Percentiles rank a stretch among this genome's conserved stretches.
Evolutionary conservation across 2,888 invertebrate genomes (phyloP).

Genomic region (Augiades crinisus): DNA sequence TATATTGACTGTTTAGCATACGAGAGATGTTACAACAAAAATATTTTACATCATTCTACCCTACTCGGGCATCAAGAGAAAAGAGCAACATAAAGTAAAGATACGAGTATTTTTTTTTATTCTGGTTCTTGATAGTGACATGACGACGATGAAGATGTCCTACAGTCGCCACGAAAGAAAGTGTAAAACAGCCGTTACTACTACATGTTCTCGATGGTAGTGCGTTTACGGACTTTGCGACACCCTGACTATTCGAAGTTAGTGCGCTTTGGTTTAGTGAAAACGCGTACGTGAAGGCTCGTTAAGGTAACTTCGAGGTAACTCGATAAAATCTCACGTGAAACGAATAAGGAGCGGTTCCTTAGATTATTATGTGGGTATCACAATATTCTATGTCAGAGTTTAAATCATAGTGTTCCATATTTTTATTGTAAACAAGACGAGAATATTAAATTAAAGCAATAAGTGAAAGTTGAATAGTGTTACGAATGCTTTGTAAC

Average conservation of each 20-base stretch:
- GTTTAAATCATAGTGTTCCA: neutral
- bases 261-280: slow-evolving; percentile 6
- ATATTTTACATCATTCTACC: too few relatives aligned
- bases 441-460: neutral
- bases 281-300: neutral
- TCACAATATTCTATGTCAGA: neutral
- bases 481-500: neutral
- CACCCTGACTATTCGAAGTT: slow-evolving; percentile 43
- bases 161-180: too few relatives aligned
- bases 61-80: too few relatives aligned
- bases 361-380: neutral
- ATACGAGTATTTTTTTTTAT: too few relatives aligned
- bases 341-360: neutral
- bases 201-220: slow-evolving; percentile 7
- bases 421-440: neutral
- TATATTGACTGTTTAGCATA: too few relatives aligned
- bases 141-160: too few relatives aligned
- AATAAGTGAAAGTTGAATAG: neutral
- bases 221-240: slow-evolving; percentile 32
- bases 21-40: too few relatives aligned
- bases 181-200: too few relatives aligned
- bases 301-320: neutral
- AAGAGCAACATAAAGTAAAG: too few relatives aligned
- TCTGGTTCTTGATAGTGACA: too few relatives aligned
- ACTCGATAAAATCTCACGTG: neutral